These are phyloP conservation scores for Drosophila melanica DNA, from an alignment of 1,140 invertebrate species.

Conservation along the genomic window DNA sequence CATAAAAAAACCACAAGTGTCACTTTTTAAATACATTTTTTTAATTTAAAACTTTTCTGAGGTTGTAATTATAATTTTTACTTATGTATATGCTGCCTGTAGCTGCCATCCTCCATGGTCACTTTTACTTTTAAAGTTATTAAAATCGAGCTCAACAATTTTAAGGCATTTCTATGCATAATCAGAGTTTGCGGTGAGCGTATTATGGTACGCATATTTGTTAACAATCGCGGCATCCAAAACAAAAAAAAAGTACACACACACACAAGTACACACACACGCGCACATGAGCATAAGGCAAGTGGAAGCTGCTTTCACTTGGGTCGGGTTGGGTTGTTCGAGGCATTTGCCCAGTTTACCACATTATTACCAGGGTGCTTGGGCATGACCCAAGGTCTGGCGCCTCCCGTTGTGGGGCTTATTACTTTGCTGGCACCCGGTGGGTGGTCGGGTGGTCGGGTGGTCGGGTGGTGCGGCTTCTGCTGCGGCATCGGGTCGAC, in stretches of 20 bases:
- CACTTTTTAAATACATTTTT: no score
- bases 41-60: no score
- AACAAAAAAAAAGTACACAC: slow-evolving; percentile 17
- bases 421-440: slow-evolving; percentile 60
- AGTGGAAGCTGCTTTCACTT: background rate
- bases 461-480: no score
- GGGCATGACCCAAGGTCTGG: slow-evolving; percentile 77
- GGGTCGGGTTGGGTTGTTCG: background rate
- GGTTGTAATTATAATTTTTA: no score
- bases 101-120: no score
- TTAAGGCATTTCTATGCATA: slow-evolving; percentile 25
- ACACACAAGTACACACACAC: background rate
- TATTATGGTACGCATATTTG: slow-evolving; percentile 42
- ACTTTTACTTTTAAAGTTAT: no score
- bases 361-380: slow-evolving; percentile 73
- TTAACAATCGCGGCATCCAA: slow-evolving; percentile 32
- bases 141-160: background rate
- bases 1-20: background rate
- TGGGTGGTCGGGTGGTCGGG: no score
- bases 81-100: no score
- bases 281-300: slow-evolving; percentile 5
- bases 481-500: slow-evolving; percentile 2
- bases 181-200: slow-evolving; percentile 25
- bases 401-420: slow-evolving; percentile 65
- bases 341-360: slow-evolving; percentile 56